Percentiles rank a stretch among this genome's conserved stretches.
These are phyloP conservation scores for Aphidoletes aphidimyza DNA, from an alignment of 2,888 invertebrate species.

Conservation along the genomic window DNA sequence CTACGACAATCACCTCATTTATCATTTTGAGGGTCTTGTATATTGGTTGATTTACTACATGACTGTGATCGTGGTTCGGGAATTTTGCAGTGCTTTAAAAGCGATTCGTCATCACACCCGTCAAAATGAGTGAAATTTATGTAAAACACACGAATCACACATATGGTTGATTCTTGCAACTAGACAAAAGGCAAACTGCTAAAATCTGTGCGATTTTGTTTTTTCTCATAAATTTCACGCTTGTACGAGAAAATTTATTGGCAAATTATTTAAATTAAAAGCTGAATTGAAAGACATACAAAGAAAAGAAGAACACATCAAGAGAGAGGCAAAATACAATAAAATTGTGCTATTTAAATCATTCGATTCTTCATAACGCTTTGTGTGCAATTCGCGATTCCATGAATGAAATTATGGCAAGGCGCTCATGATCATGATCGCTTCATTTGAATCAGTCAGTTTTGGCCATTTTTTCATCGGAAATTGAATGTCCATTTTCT, in stretches of 20 bases:
- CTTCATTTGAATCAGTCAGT: background rate
- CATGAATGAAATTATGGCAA: background rate
- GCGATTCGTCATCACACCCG: background rate
- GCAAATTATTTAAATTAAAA: conserved; percentile 23
- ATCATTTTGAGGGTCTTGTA: background rate
- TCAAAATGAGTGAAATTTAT: conserved; percentile 14
- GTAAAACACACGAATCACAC: background rate
- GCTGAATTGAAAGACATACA: conserved; percentile 18
- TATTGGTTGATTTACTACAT: background rate
- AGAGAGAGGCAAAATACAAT: background rate
- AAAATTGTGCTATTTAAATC: background rate
- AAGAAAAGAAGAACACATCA: background rate
- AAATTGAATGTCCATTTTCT: conserved; percentile 30
- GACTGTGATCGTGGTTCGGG: background rate
- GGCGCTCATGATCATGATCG: background rate
- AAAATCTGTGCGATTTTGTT: no score
- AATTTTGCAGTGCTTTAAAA: background rate
- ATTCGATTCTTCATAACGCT: background rate
- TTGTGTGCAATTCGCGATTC: background rate
- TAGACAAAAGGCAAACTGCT: no score
- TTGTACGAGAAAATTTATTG: background rate
- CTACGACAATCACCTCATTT: conserved; percentile 39
- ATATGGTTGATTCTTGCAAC: background rate
- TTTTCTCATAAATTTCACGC: no score
- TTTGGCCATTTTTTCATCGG: background rate